These are phyloP conservation scores for Drosophila neocordata DNA, from an alignment of 1,140 invertebrate species.

Conservation along the genomic window DNA sequence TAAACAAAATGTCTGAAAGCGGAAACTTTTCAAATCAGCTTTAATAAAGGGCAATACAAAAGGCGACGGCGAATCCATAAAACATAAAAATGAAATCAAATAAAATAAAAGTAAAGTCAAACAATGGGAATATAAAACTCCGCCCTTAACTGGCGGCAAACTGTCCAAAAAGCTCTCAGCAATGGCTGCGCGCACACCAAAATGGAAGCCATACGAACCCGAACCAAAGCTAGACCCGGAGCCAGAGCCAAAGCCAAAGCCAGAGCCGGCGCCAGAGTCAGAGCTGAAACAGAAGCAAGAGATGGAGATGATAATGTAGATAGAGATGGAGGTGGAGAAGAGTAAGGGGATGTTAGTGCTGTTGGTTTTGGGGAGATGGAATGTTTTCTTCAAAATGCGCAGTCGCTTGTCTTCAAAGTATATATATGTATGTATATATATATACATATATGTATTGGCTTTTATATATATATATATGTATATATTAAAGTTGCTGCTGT, in stretches of 20 bases:
- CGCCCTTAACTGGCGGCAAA: slow-evolving; percentile 51
- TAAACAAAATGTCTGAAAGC: slow-evolving; percentile 32
- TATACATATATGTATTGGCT: slow-evolving; percentile 20
- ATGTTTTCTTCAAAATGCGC: slow-evolving; percentile 71
- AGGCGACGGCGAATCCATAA: slow-evolving; percentile 34
- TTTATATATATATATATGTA: slow-evolving; percentile 14
- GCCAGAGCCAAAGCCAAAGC: background rate
- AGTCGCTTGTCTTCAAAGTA: slow-evolving; percentile 62
- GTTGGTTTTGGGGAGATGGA: slow-evolving; percentile 1
- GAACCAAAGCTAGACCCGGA: slow-evolving; percentile 10
- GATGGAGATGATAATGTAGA: background rate
- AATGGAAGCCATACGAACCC: slow-evolving; percentile 59
- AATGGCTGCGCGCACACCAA: slow-evolving; percentile 71
- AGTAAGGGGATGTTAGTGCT: background rate
- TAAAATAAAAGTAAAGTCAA: slow-evolving; percentile 32
- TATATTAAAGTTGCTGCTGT: slow-evolving; percentile 47
- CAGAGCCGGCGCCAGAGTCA: background rate
- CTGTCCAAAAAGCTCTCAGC: slow-evolving; percentile 44
- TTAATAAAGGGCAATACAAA: slow-evolving; percentile 53
- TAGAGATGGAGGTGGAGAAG: background rate
- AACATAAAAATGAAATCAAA: slow-evolving; percentile 26
- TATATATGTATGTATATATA: slow-evolving; percentile 12
- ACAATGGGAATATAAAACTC: slow-evolving; percentile 53
- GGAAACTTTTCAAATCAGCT: slow-evolving; percentile 70
- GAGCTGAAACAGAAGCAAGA: too few species aligned